Conservation (phyloP, 2,797 vertebrate species). For the Rhinophrynus dorsalis region DNA sequence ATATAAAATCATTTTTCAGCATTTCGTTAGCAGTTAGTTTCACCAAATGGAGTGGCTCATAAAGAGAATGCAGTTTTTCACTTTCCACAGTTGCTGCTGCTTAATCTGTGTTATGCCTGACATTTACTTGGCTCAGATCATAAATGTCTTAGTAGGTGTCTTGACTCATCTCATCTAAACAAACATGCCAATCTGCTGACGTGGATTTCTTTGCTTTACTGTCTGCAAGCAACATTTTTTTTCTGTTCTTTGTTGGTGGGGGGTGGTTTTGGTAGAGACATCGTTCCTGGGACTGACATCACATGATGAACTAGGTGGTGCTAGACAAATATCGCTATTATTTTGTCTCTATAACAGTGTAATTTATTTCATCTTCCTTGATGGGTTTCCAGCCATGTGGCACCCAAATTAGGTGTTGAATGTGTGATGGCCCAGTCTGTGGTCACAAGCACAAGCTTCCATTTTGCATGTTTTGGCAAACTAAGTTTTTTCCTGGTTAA, state of each 20-base stretch:
- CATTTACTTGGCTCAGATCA: conserved; percentile 48
- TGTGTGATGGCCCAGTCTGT: background rate
- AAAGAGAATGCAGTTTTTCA: conserved; percentile 28
- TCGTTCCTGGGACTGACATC: background rate
- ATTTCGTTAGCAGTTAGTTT: background rate
- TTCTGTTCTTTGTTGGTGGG: no score
- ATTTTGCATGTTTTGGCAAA: no score
- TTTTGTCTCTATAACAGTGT: background rate
- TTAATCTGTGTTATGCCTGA: conserved; percentile 46
- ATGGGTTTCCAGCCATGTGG: background rate
- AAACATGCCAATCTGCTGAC: conserved; percentile 52
- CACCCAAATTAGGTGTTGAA: background rate
- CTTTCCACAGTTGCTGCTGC: conserved; percentile 29
- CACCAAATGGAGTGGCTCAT: no score
- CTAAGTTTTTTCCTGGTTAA: no score
- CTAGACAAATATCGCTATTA: background rate
- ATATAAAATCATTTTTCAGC: background rate
- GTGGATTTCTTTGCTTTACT: conserved; percentile 34
- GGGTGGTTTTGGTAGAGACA: background rate
- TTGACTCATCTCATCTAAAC: conserved; percentile 56
- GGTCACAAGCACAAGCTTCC: no score
- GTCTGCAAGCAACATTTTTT: conserved; percentile 40
- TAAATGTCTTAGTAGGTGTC: conserved; percentile 51
- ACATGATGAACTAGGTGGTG: conserved; percentile 24
- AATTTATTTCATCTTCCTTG: background rate